phyloP scores from a whole-genome alignment of 1,140 invertebrate species.

The Meloidogyne hapla region DNA sequence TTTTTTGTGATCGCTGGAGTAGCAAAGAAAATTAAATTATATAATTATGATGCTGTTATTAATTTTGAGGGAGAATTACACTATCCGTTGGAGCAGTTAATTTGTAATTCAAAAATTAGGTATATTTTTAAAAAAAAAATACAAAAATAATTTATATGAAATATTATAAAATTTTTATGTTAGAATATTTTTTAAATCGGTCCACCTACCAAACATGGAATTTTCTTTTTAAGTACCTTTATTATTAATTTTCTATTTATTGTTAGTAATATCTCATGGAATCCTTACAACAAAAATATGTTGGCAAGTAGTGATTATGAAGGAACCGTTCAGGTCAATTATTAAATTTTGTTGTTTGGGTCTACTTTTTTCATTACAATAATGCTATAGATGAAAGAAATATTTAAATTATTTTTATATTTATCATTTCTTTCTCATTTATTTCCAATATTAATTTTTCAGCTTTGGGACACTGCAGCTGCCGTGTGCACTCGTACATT shows the following conservation, averaged over 20 bases:
- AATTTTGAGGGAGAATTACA: conserved; percentile 77
- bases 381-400: too few species aligned
- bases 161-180: too few species aligned
- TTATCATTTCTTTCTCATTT: too few species aligned
- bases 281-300: conserved; percentile 80
- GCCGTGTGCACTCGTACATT: conserved; percentile 73
- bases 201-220: not conserved
- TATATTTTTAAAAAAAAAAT: conserved; percentile 39
- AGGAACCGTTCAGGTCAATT: not conserved
- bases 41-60: conserved; percentile 83
- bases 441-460: conserved; percentile 71
- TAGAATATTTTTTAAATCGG: too few species aligned
- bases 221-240: conserved; percentile 18
- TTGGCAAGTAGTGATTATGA: conserved; percentile 27
- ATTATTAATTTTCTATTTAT: not conserved
- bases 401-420: too few species aligned
- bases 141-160: too few species aligned
- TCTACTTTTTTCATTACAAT: not conserved
- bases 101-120: conserved; percentile 85
- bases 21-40: conserved; percentile 88
- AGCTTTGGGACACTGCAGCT: conserved; percentile 85
- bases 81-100: conserved; percentile 87
- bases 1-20: conserved; percentile 94
- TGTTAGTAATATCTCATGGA: conserved; percentile 87
- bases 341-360: not conserved